Conservation (phyloP, 2,113 vertebrate species). For the Nycticorax nycticorax region DNA sequence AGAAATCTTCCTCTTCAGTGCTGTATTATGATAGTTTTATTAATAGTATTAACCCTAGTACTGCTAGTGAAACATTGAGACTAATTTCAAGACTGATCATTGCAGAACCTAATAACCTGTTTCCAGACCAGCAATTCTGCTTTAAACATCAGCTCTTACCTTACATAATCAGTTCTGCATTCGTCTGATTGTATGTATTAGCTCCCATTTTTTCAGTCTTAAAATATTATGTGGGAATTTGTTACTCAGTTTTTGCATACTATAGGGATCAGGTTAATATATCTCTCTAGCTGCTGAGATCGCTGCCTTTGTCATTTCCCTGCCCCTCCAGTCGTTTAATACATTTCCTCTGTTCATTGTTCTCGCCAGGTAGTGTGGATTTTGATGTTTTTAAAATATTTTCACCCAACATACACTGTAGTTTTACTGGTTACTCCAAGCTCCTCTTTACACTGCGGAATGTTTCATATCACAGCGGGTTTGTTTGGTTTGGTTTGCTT, state of each 20-base stretch:
- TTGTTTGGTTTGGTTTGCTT: background rate
- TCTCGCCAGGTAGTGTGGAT: background rate
- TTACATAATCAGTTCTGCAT: background rate
- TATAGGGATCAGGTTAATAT: background rate
- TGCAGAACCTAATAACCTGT: background rate
- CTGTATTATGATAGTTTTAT: background rate
- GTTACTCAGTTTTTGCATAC: background rate
- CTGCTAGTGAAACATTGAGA: background rate
- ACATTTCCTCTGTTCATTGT: background rate
- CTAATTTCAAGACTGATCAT: background rate
- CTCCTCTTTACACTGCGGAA: background rate
- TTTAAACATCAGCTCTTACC: background rate
- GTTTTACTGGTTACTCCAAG: background rate
- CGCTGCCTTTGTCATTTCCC: accelerated
- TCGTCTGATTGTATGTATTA: background rate
- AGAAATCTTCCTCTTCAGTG: background rate
- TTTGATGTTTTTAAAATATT: background rate
- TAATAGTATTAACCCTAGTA: background rate
- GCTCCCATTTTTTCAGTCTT: background rate
- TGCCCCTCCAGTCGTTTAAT: background rate
- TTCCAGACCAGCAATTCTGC: background rate
- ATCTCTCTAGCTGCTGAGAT: background rate
- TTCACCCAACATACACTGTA: background rate
- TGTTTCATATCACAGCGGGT: accelerated
- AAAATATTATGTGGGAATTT: background rate